phyloP scores from a whole-genome alignment of 2,888 invertebrate genomes.

The Drosophila colorata region DNA sequence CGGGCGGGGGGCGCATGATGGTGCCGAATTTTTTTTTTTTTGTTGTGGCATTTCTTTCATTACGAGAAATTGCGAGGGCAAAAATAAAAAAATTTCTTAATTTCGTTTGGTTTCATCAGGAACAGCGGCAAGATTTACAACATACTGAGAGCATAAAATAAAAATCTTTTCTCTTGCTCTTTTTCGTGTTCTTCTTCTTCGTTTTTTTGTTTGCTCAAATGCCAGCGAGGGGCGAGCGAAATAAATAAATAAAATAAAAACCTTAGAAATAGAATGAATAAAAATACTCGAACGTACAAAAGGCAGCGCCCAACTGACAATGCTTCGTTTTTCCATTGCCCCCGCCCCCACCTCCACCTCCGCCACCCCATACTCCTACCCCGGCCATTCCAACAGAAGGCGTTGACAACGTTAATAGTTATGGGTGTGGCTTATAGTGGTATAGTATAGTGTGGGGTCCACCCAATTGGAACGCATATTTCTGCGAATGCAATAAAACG shows the following conservation, averaged over 20 bases:
- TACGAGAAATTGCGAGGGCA: constrained; percentile 69
- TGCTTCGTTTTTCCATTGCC: constrained; percentile 22
- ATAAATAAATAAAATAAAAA: constrained; percentile 71
- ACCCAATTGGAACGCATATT: constrained; percentile 63
- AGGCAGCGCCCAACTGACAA: constrained; percentile 54
- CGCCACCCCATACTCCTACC: background rate
- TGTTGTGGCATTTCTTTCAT: constrained; percentile 71
- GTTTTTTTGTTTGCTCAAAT: constrained; percentile 18
- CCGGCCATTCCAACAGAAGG: constrained; percentile 31
- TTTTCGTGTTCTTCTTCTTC: constrained; percentile 2
- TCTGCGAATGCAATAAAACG: constrained; percentile 73
- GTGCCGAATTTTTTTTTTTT: too few species aligned
- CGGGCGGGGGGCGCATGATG: background rate
- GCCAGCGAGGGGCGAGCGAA: constrained; percentile 40
- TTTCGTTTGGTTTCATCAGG: constrained; percentile 77
- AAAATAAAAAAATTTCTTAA: constrained; percentile 72
- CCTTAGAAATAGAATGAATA: constrained; percentile 72
- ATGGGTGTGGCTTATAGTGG: constrained; percentile 40
- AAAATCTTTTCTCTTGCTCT: constrained; percentile 60
- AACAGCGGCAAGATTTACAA: constrained; percentile 69
- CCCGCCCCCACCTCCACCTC: background rate
- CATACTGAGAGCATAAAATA: constrained; percentile 76
- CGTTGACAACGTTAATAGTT: constrained; percentile 76
- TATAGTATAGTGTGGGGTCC: background rate
- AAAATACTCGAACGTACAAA: constrained; percentile 76